These are phyloP conservation scores for Diadromus collaris DNA, from an alignment of 2,888 invertebrate species.

Conservation along the genomic window DNA sequence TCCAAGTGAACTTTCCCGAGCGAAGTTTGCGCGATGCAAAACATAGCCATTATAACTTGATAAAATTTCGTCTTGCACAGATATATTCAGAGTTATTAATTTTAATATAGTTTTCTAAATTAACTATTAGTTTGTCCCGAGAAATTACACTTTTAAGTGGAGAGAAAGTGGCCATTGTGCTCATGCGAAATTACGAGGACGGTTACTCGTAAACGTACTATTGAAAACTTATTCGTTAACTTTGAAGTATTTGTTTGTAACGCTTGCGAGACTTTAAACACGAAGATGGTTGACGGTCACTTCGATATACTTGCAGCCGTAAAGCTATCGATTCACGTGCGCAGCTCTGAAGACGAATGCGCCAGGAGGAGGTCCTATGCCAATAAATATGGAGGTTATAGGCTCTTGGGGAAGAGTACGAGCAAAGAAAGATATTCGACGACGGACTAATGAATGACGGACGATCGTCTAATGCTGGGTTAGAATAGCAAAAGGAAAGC, in stretches of 20 bases:
- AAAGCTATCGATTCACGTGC: conserved; percentile 40
- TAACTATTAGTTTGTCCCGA: too few relatives aligned
- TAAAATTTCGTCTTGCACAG: too few relatives aligned
- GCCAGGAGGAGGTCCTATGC: conserved; percentile 4
- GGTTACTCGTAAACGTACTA: not conserved
- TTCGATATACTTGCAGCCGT: not conserved
- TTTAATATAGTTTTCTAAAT: too few relatives aligned
- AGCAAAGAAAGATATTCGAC: conserved; percentile 58
- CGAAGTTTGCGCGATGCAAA: too few relatives aligned
- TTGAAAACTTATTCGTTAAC: not conserved
- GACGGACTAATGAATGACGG: conserved; percentile 61
- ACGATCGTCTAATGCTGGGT: conserved; percentile 63
- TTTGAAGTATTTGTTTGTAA: not conserved
- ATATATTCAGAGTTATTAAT: too few relatives aligned
- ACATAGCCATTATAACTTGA: too few relatives aligned
- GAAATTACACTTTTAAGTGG: too few relatives aligned
- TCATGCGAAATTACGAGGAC: not conserved
- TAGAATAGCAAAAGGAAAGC: conserved; percentile 42
- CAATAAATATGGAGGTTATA: conserved; percentile 23
- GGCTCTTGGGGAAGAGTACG: conserved; percentile 41
- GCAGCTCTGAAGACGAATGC: conserved; percentile 10
- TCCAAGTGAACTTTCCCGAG: too few relatives aligned
- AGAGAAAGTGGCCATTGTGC: not conserved
- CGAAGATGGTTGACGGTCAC: conserved; percentile 6
- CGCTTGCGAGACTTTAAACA: not conserved